Evolutionary conservation across 1,140 invertebrate genomes (phyloP), one percentile per base, ranked within the genome.

Genomic region (Streblospio benedicti): DNA sequence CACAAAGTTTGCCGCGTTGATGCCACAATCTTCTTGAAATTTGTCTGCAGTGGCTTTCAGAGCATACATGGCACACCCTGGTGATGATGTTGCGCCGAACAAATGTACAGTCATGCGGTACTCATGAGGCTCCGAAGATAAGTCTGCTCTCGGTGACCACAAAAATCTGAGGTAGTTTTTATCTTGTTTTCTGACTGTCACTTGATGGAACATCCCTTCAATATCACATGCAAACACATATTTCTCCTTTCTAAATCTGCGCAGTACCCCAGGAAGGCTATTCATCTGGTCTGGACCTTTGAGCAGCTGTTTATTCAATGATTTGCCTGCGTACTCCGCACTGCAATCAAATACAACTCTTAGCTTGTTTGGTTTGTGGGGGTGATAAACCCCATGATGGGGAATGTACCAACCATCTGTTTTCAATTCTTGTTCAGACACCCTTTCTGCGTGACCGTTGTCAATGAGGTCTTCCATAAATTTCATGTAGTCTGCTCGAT

Each of bases 121-220:
- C n/a, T n/a, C n/a, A n/a, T n/a, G n/a, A n/a, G n/a, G n/a, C n/a
- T n/a, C n/a, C n/a, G n/a, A n/a, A n/a, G n/a, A n/a, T n/a, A n/a
- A n/a, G n/a, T n/a, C n/a, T n/a, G 57, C 61, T 44, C 60, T 44
- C 32, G 32, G 50, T 56, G 59, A 60, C 66, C 65, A 65, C 18
- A 67, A 35, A 38, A 65, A 65, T 18, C 65, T 38, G 1, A 67
- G 32, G n/a, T 20, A 49, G 16, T 60, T 38, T 16, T 59, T 38
- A 44, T 65, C 60, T 30, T 52, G 14, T 3, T 27, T 27, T 4
- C 18, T 23, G n/a, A 38, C 47, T 23, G 4, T 52, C n/a, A n/a
- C n/a, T n/a, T n/a, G n/a, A n/a, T 68, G 59, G 44, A 65, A 62
- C 47, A 68, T 64, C 16, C 57, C 43, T 53, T 66, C 57, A 1